Percentiles rank a stretch among this genome's conserved stretches.
phyloP scores from a whole-genome alignment of 2,113 vertebrate genomes.

The Aegotheles bennettii region DNA sequence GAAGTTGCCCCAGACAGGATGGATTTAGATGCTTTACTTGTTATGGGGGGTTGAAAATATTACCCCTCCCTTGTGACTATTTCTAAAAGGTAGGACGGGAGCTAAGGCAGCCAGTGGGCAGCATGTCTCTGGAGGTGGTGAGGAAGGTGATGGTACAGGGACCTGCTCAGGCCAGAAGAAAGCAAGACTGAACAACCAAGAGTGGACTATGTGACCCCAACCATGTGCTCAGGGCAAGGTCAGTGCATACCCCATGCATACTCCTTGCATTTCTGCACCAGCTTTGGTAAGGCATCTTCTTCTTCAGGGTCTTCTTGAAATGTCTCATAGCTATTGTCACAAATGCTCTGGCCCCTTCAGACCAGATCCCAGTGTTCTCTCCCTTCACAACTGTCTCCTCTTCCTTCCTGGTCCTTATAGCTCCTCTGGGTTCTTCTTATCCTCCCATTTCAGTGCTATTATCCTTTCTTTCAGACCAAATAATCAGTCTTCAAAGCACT shows the following conservation, averaged over 20 bases:
- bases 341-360: neutral
- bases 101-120: neutral
- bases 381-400: neutral
- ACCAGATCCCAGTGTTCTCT: neutral
- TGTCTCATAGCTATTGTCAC: neutral
- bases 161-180: neutral
- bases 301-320: neutral
- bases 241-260: neutral
- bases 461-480: neutral
- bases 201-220: neutral
- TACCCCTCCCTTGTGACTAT: accelerated
- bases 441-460: neutral
- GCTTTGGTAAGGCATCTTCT: neutral
- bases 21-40: neutral
- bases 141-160: neutral
- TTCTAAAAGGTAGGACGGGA: neutral
- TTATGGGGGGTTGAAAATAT: neutral
- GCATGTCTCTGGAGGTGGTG: neutral
- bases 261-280: neutral
- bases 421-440: neutral
- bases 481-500: neutral
- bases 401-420: neutral
- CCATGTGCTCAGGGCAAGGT: neutral
- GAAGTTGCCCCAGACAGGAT: neutral
- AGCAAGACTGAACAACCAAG: neutral